Evolutionary conservation across 1,140 invertebrate genomes (phyloP).

Genomic region (Scaptomyza pallida): DNA sequence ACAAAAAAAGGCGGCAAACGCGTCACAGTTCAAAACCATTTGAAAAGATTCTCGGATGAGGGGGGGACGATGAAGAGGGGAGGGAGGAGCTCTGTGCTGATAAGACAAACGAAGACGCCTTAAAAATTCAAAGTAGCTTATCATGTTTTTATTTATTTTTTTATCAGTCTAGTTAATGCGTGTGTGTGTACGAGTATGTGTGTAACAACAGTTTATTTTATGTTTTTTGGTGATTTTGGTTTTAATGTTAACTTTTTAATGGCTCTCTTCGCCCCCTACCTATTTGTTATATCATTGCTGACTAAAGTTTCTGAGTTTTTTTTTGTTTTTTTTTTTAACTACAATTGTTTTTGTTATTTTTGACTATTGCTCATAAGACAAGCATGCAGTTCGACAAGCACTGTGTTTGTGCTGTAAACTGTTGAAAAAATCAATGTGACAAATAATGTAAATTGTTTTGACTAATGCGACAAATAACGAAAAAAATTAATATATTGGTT

Average conservation of each 20-base stretch:
- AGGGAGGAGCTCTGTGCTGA: conserved; percentile 6
- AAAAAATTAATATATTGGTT: conserved; percentile 9
- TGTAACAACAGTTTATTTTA: conserved; percentile 13
- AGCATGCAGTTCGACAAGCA: conserved; percentile 33
- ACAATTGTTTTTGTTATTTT: too few relatives aligned
- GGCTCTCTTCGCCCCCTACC: conserved; percentile 2
- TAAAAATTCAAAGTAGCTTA: conserved; percentile 24
- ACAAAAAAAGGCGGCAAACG: conserved; percentile 13
- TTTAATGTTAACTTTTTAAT: conserved; percentile 22
- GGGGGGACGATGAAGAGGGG: not conserved
- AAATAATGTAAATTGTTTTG: conserved; percentile 37
- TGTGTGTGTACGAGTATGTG: not conserved
- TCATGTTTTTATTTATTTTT: conserved; percentile 47
- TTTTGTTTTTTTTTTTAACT: conserved; percentile 30
- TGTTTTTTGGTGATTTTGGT: conserved; percentile 20
- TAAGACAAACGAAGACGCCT: conserved; percentile 6
- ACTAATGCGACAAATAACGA: not conserved
- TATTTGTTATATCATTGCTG: conserved; percentile 47
- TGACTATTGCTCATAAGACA: too few relatives aligned
- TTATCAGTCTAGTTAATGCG: conserved; percentile 33
- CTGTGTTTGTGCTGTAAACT: conserved; percentile 4
- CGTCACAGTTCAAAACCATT: conserved; percentile 45
- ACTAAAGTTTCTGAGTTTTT: conserved; percentile 32
- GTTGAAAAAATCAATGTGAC: conserved; percentile 38
- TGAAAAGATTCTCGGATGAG: conserved; percentile 13